These are phyloP conservation scores for Nyctalus aviator DNA, from an alignment of 2,797 vertebrate genomes.

Conservation along the genomic window DNA sequence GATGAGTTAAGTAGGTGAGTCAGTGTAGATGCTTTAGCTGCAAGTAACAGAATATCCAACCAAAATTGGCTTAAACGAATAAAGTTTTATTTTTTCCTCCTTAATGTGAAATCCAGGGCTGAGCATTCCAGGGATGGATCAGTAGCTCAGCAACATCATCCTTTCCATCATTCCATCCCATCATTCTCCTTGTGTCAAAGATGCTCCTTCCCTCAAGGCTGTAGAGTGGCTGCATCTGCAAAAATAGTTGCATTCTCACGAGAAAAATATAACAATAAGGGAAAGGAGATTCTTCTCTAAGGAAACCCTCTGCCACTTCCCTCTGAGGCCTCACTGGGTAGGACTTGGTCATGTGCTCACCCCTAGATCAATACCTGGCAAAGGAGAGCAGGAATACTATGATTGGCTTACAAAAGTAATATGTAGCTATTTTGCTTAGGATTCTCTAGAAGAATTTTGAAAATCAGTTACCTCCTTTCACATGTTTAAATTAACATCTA, in stretches of 20 bases:
- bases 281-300: not conserved
- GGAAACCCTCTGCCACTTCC: not conserved
- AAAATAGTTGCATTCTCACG: not conserved
- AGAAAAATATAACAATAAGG: not conserved
- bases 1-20: not conserved
- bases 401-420: not conserved
- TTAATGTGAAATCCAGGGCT: not conserved
- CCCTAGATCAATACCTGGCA: not conserved
- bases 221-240: not conserved
- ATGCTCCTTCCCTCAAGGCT: no score
- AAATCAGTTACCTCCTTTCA: not conserved
- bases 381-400: no score
- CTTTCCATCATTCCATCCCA: not conserved
- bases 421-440: not conserved
- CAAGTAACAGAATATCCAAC: not conserved
- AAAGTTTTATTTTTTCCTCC: constrained; percentile 6
- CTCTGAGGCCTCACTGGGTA: not conserved
- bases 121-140: not conserved
- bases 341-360: not conserved
- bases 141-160: not conserved
- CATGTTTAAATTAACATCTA: not conserved
- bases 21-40: not conserved
- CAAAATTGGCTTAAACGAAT: not conserved
- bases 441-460: not conserved
- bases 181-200: not conserved